These are phyloP conservation scores for Ecdyonurus torrentis DNA, from an alignment of 2,888 invertebrate species.

Conservation along the genomic window DNA sequence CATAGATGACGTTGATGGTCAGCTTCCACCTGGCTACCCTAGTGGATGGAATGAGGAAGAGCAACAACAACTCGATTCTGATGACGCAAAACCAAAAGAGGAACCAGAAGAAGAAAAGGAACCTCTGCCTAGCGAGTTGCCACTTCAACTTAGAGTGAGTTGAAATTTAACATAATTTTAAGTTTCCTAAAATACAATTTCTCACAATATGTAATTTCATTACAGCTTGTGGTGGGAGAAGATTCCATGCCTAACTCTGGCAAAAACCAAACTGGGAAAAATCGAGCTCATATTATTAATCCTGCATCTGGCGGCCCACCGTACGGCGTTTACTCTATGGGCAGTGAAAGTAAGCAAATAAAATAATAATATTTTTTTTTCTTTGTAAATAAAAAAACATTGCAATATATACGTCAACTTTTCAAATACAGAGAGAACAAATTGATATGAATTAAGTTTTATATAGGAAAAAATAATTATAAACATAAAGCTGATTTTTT, in stretches of 20 bases:
- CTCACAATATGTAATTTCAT: neutral
- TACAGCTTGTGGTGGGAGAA: slow-evolving; percentile 16
- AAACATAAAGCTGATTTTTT: too few relatives aligned
- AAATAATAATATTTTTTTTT: too few relatives aligned
- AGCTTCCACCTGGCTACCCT: neutral
- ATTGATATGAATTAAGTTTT: too few relatives aligned
- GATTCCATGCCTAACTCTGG: slow-evolving; percentile 14
- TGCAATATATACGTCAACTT: too few relatives aligned
- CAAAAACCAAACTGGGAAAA: slow-evolving; percentile 1
- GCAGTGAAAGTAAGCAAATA: too few relatives aligned
- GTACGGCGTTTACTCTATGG: too few relatives aligned
- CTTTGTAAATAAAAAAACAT: too few relatives aligned
- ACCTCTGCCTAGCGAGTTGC: slow-evolving; percentile 14
- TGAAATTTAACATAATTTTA: neutral
- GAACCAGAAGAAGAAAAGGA: neutral
- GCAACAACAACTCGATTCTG: neutral
- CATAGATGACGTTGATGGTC: neutral
- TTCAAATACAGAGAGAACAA: too few relatives aligned
- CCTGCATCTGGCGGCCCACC: too few relatives aligned
- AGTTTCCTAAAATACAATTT: neutral
- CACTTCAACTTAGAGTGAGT: slow-evolving; percentile 15
- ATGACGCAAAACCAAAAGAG: neutral
- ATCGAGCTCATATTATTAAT: slow-evolving; percentile 1
- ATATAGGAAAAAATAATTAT: too few relatives aligned
- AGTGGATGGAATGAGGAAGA: neutral